Conservation (phyloP, 2,888 invertebrate genomes). For the Xestia rhomboidea region DNA sequence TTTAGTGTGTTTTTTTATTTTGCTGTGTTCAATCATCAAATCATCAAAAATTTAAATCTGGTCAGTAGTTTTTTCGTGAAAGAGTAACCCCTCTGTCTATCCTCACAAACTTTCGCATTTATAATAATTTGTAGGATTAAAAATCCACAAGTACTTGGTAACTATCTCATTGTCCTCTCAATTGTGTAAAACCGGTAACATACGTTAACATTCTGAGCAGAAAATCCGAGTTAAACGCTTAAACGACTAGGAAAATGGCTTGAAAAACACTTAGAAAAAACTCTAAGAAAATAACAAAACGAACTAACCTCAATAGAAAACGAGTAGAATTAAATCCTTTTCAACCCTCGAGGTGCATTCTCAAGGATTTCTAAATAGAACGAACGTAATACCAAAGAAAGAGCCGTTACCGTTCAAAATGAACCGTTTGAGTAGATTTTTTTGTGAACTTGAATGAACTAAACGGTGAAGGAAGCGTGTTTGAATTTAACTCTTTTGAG, state of each 20-base stretch:
- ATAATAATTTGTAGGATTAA: too few relatives aligned
- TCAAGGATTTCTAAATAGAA: slow-evolving; percentile 49
- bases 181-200: background rate
- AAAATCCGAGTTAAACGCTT: slow-evolving; percentile 8
- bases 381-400: slow-evolving; percentile 15
- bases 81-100: too few relatives aligned
- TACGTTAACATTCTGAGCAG: background rate
- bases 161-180: background rate
- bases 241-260: slow-evolving; percentile 29
- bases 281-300: slow-evolving; percentile 24
- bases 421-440: slow-evolving; percentile 7
- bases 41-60: too few relatives aligned
- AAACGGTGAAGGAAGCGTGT: slow-evolving; percentile 27
- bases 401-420: slow-evolving; percentile 15
- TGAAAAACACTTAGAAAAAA: slow-evolving; percentile 26
- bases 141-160: background rate
- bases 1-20: too few relatives aligned
- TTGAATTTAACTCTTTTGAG: slow-evolving; percentile 7
- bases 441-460: slow-evolving; percentile 25
- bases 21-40: too few relatives aligned
- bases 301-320: slow-evolving; percentile 21
- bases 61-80: too few relatives aligned
- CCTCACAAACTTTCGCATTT: too few relatives aligned
- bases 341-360: slow-evolving; percentile 41
- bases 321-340: slow-evolving; percentile 39